These are phyloP conservation scores for Rhinichthys osculus DNA, from an alignment of 2,797 vertebrate genomes.

Conservation along the genomic window DNA sequence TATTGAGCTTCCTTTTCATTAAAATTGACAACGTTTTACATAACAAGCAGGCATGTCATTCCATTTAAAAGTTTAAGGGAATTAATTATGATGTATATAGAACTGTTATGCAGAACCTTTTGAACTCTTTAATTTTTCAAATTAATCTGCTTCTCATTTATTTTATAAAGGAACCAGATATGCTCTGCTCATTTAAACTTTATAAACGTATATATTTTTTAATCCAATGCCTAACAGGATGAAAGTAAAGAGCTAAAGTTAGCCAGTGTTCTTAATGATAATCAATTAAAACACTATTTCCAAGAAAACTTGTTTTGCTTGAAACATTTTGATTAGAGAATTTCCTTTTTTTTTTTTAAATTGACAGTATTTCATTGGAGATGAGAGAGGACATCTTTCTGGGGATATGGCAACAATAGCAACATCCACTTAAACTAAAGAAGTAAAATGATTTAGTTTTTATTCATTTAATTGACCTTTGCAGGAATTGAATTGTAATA, in stretches of 20 bases:
- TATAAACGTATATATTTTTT: background rate
- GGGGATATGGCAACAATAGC: background rate
- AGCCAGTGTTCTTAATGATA: background rate
- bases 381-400: background rate
- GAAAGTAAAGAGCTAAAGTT: background rate
- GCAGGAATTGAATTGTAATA: background rate
- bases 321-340: background rate
- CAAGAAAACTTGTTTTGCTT: background rate
- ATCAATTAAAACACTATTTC: background rate
- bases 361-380: background rate
- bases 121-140: background rate
- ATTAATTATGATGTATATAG: background rate
- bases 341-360: too few relatives aligned
- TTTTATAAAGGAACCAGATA: background rate
- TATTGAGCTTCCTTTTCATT: slow-evolving; percentile 13
- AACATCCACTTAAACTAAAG: background rate
- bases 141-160: background rate
- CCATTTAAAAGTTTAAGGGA: background rate
- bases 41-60: background rate
- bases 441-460: background rate
- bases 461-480: background rate
- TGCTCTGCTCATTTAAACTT: background rate
- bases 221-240: background rate
- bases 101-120: background rate
- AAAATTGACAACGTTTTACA: background rate